Conservation (phyloP, 1,140 invertebrate genomes). For the Philaenus spumarius region DNA sequence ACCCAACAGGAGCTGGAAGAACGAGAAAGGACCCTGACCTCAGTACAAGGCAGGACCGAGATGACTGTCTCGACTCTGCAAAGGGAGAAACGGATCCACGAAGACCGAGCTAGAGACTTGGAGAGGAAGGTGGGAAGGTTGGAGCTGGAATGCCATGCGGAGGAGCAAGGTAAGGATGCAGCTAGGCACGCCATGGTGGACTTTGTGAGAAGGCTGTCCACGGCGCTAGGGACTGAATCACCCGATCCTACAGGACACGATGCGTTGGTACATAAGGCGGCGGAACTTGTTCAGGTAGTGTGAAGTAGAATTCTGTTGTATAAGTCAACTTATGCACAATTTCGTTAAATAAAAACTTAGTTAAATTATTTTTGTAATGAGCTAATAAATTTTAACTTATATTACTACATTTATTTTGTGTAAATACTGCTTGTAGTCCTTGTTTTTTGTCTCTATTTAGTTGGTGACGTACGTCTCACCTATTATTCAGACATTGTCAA, state of each 20-base stretch:
- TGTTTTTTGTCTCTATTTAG: too few species aligned
- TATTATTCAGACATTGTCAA: too few species aligned
- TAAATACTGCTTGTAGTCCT: too few species aligned
- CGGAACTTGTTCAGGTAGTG: slow-evolving; percentile 58
- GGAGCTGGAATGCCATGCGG: slow-evolving; percentile 58
- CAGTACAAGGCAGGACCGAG: slow-evolving; percentile 55
- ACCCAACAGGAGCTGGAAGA: slow-evolving; percentile 59
- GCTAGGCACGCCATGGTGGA: slow-evolving; percentile 52
- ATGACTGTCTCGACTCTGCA: slow-evolving; percentile 62
- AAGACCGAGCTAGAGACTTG: slow-evolving; percentile 66
- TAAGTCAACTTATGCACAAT: too few species aligned
- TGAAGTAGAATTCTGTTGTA: too few species aligned
- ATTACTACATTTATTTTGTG: too few species aligned
- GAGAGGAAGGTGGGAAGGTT: slow-evolving; percentile 62
- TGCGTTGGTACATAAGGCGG: slow-evolving; percentile 58
- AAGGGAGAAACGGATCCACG: slow-evolving; percentile 62
- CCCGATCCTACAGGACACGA: slow-evolving; percentile 45
- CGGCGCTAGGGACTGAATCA: slow-evolving; percentile 54
- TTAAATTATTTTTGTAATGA: too few species aligned
- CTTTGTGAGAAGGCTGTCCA: slow-evolving; percentile 56
- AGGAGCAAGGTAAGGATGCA: slow-evolving; percentile 59
- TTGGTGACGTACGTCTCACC: too few species aligned
- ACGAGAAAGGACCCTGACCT: slow-evolving; percentile 56
- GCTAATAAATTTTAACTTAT: too few species aligned
- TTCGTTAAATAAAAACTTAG: too few species aligned